Evolutionary conservation across 2,113 vertebrate genomes (phyloP).

Genomic region (Callopanchax toddi): DNA sequence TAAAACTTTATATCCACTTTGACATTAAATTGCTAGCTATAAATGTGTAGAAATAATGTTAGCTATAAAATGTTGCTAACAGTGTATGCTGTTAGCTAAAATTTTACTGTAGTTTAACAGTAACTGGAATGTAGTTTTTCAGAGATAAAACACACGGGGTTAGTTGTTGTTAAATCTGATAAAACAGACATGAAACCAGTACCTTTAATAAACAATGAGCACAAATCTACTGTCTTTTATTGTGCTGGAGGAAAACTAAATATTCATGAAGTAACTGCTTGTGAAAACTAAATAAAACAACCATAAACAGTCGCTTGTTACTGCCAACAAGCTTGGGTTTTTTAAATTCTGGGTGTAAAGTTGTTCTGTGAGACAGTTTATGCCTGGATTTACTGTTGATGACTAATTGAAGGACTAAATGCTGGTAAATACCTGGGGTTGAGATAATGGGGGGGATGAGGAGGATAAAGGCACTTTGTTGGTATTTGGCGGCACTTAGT

Average conservation of each 20-base stretch:
- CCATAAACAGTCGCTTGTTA: conserved; percentile 19
- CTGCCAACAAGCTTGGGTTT: not conserved
- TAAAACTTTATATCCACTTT: too few species aligned
- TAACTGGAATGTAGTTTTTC: too few species aligned
- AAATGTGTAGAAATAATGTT: too few species aligned
- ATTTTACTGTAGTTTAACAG: too few species aligned
- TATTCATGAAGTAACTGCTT: not conserved
- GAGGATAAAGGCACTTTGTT: conserved; percentile 19
- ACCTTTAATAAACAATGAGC: not conserved
- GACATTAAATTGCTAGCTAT: too few species aligned
- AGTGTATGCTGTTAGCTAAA: too few species aligned
- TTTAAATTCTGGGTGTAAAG: not conserved
- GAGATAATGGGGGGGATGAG: conserved; percentile 25
- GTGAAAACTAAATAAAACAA: conserved; percentile 9
- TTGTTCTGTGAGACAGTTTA: not conserved
- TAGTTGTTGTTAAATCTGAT: too few species aligned
- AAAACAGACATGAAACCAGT: not conserved
- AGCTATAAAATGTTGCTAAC: too few species aligned
- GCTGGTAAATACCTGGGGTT: conserved; percentile 60
- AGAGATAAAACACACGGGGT: too few species aligned
- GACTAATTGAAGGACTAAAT: conserved; percentile 35
- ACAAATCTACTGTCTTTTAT: not conserved
- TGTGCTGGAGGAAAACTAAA: not conserved
- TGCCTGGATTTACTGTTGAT: conserved; percentile 35
- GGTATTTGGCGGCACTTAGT: conserved; percentile 62